Conservation (phyloP, 2,113 vertebrate species). For the Phylloscopus trochilus region DNA sequence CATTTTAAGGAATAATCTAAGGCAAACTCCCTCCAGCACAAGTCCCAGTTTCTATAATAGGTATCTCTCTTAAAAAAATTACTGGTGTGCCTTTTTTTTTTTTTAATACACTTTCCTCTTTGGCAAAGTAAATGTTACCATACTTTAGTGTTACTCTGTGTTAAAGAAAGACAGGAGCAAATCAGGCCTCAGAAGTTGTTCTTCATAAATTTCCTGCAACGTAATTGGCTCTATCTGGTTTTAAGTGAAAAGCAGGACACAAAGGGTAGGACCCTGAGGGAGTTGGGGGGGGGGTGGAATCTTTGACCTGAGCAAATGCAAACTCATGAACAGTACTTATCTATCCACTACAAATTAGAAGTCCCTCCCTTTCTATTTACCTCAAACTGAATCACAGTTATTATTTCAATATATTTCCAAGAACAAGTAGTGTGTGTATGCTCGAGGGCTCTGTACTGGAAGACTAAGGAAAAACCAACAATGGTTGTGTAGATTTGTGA, state of each 20-base stretch:
- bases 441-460: background rate
- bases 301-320: background rate
- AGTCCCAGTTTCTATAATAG: background rate
- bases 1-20: background rate
- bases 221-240: background rate
- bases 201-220: background rate
- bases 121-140: background rate
- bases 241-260: background rate
- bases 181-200: background rate
- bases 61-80: background rate
- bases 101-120: background rate
- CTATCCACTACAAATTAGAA: background rate
- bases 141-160: background rate
- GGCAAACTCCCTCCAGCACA: background rate
- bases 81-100: accelerated
- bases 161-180: background rate
- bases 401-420: background rate
- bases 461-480: background rate
- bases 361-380: background rate
- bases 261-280: background rate
- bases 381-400: background rate
- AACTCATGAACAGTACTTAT: background rate
- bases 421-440: background rate
- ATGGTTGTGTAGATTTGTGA: background rate
- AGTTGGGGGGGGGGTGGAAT: accelerated